phyloP scores from a whole-genome alignment of 1,140 invertebrate species.

The Drosophila paulistorum region DNA sequence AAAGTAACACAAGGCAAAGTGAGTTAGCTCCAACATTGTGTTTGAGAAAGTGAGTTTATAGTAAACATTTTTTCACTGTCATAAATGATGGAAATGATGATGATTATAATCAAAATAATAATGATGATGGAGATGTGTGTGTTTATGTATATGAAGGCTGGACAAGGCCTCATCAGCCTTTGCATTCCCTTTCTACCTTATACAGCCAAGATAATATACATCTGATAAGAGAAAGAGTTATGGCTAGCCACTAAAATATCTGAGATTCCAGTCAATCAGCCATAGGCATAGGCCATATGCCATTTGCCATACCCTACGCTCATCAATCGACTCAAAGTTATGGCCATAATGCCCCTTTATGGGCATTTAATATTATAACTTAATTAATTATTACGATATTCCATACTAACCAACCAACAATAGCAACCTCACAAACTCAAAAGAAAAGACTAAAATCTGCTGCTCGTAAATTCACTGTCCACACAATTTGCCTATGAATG shows the following conservation, averaged over 20 bases:
- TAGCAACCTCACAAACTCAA: background rate
- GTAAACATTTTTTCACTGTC: constrained; percentile 30
- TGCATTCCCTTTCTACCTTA: constrained; percentile 19
- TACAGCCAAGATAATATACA: constrained; percentile 38
- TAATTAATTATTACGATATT: constrained; percentile 78
- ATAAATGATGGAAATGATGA: constrained; percentile 44
- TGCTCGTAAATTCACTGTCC: constrained; percentile 56
- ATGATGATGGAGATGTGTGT: constrained; percentile 22
- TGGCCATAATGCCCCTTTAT: constrained; percentile 77
- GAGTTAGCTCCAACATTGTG: constrained; percentile 29
- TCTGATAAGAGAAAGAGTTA: constrained; percentile 67
- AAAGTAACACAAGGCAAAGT: constrained; percentile 38
- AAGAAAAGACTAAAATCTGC: constrained; percentile 25
- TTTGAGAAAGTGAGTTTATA: constrained; percentile 35
- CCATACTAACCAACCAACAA: constrained; percentile 32
- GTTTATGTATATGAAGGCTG: background rate
- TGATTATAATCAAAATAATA: constrained; percentile 41
- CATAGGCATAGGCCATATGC: constrained; percentile 52
- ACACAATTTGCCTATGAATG: constrained; percentile 71
- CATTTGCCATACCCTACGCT: constrained; percentile 25
- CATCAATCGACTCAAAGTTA: constrained; percentile 63
- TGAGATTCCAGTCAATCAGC: constrained; percentile 47
- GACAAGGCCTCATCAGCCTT: constrained; percentile 24
- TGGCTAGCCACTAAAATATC: constrained; percentile 57
- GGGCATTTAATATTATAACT: constrained; percentile 79